These are phyloP conservation scores for Drosophila mojavensis DNA, from an alignment of 1,140 invertebrate genomes.

Conservation along the genomic window DNA sequence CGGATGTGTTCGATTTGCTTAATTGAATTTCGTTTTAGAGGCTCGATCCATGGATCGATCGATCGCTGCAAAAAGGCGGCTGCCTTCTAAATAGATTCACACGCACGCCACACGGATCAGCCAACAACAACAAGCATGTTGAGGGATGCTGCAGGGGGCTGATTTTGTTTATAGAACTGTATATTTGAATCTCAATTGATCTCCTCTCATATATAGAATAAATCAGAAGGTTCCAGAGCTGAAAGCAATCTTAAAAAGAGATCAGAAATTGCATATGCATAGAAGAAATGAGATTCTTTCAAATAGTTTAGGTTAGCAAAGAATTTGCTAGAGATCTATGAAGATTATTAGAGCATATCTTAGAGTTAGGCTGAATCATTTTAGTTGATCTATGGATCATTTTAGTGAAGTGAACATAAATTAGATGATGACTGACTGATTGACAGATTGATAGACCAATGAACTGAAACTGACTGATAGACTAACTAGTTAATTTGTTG, in stretches of 20 bases:
- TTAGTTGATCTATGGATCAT: too few relatives aligned
- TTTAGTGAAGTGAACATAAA: too few relatives aligned
- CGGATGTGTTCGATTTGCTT: conserved; percentile 71
- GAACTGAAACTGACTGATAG: too few relatives aligned
- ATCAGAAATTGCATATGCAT: background rate
- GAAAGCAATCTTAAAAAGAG: background rate
- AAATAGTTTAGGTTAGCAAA: background rate
- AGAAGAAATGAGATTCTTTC: background rate
- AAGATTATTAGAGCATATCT: too few relatives aligned
- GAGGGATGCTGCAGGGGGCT: too few relatives aligned
- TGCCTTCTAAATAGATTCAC: conserved; percentile 71
- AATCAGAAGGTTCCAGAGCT: background rate
- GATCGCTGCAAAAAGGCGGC: conserved; percentile 23
- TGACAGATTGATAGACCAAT: too few relatives aligned
- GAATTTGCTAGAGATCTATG: too few relatives aligned
- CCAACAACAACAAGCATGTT: background rate
- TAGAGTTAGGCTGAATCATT: too few relatives aligned
- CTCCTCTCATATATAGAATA: background rate
- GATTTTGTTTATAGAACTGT: conserved; percentile 5
- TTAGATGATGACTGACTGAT: too few relatives aligned
- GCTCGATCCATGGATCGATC: conserved; percentile 11
- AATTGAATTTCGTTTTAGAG: conserved; percentile 66
- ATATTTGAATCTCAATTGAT: background rate
- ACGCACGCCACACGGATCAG: conserved; percentile 47
- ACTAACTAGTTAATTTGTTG: too few relatives aligned